Percentiles rank a stretch among this genome's conserved stretches.
phyloP scores from a whole-genome alignment of 2,113 vertebrate species.

The Dendrocopos noguchii region DNA sequence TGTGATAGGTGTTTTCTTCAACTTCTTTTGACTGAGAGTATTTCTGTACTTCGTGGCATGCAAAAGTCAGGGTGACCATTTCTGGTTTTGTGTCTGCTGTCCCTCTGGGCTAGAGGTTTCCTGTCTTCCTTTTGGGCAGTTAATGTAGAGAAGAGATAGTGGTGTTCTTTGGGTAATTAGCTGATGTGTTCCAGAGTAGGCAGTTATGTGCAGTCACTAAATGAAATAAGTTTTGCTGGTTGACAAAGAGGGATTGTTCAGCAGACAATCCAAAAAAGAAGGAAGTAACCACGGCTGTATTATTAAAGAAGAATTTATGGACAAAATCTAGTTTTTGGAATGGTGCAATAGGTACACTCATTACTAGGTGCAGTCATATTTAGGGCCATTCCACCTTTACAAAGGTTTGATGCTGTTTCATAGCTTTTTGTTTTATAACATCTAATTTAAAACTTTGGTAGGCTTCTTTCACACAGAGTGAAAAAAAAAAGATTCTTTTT shows the following conservation, averaged over 20 bases:
- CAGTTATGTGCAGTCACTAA: constrained; percentile 33
- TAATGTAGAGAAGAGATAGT: neutral
- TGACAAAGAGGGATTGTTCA: neutral
- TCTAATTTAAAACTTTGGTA: neutral
- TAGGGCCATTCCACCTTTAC: neutral
- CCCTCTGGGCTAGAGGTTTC: neutral
- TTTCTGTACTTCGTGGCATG: neutral
- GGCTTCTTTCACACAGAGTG: neutral
- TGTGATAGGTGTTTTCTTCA: neutral
- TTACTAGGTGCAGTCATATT: neutral
- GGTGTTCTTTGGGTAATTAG: neutral
- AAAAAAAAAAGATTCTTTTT: neutral
- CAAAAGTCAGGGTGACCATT: neutral
- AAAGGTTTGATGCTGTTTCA: neutral
- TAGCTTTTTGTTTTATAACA: neutral
- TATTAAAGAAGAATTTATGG: neutral
- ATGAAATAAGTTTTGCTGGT: constrained; percentile 25
- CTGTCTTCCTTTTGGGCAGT: neutral
- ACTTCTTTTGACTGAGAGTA: neutral
- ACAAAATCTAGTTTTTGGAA: neutral
- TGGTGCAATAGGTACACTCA: neutral
- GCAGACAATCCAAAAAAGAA: neutral
- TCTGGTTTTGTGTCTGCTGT: neutral
- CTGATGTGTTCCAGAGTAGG: neutral
- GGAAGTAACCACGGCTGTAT: neutral